Conservation (phyloP, 1,140 invertebrate genomes). For the Panonychus citri region DNA sequence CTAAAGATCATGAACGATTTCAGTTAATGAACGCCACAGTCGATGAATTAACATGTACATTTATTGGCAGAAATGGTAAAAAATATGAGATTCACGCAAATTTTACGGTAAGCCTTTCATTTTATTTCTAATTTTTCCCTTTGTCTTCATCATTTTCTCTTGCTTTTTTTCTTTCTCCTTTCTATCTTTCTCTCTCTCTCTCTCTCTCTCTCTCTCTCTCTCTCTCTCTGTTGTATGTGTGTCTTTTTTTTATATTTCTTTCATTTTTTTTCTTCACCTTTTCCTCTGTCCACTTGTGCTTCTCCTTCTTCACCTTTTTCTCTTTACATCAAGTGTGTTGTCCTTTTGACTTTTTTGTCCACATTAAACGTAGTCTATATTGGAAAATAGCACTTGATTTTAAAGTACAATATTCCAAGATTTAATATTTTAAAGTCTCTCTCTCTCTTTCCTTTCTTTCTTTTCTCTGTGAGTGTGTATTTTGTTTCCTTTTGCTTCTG, state of each 20-base stretch:
- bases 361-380: too few relatives aligned
- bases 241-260: neutral
- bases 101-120: slow-evolving; percentile 65
- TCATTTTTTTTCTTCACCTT: neutral
- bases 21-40: slow-evolving; percentile 89
- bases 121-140: neutral
- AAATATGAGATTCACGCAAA: slow-evolving; percentile 92
- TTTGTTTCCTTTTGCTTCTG: neutral
- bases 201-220: neutral
- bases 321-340: too few relatives aligned
- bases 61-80: slow-evolving; percentile 77
- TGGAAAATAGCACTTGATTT: too few relatives aligned
- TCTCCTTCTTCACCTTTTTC: too few relatives aligned
- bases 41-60: slow-evolving; percentile 89
- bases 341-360: too few relatives aligned
- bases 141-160: neutral
- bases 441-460: neutral
- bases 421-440: too few relatives aligned
- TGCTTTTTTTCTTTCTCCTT: neutral
- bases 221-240: too few relatives aligned
- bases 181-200: neutral
- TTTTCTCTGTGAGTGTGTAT: too few relatives aligned
- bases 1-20: slow-evolving; percentile 86
- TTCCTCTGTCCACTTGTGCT: too few relatives aligned
- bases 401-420: too few relatives aligned